Base-by-base conservation (phyloP, 2,113 vertebrate species). In the Ptyas mucosa region DNA sequence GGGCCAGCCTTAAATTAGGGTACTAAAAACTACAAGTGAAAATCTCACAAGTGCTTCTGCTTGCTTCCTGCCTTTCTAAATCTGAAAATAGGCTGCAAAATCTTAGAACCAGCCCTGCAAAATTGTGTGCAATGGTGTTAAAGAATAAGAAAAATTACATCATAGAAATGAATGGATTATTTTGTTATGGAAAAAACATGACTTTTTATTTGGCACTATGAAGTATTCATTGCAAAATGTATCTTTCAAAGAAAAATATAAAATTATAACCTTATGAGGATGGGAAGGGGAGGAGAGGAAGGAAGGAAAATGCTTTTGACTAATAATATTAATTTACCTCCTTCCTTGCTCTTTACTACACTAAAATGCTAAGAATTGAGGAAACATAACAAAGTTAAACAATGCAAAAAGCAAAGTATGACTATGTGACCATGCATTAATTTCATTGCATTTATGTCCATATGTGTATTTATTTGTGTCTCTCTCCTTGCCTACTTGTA, bases 271-370 rank as follows among this genome's bases (percentile, higher is more conserved):
- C 69, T 55, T 57, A 49, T 43, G 51, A 89, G 89, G 92, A 14
- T 61, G 58, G 58, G 58, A 53, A 26, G 5, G 2, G 34, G 29
- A 29, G 4, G 11, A 29, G 55, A 1, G 2, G 90, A 9, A 85
- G 8, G 18, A 39, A 89, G 46, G 92, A 51, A 93, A n/a, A 89
- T 8, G 26, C 75, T 89, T 52, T 87, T 53, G 39, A 52, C 46
- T 94, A 87, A 96, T 52, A 88, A 91, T 89, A 81, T 91, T 69
- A 91, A 57, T 58, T 88, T 39, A 55, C 93, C 94, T 88, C 53
- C 15, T 54, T 54, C 53, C 14, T 89, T 94, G 39, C 18, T 91
- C 34, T 91, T 3, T 96, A 89, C 52, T 92, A 34, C 81, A 94
- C 81, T 34, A 94, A 93, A 94, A 89, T 81, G 23, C 86, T 34